A percentile compares a stretch with the other conserved stretches of the same genome.
phyloP scores from a whole-genome alignment of 1,140 invertebrate genomes.

The Grapholita molesta region DNA sequence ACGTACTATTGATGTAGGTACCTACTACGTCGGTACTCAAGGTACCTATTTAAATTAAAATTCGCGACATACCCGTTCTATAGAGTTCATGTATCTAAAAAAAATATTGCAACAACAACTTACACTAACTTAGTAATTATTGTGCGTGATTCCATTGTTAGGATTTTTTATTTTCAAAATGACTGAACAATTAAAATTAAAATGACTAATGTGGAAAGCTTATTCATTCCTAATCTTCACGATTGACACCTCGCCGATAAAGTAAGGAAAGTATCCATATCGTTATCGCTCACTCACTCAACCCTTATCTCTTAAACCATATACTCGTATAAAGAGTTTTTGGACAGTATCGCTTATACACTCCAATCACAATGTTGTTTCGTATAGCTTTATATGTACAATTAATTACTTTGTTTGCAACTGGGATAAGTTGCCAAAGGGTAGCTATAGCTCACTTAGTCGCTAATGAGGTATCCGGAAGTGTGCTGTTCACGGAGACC shows the following conservation, averaged over 20 bases:
- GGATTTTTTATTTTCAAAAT: no score
- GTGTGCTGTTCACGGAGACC: constrained; percentile 74
- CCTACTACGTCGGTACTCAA: no score
- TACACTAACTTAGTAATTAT: no score
- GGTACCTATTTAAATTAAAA: no score
- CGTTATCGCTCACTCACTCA: constrained; percentile 1
- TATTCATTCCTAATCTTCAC: not conserved
- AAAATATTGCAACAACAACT: no score
- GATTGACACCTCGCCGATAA: not conserved
- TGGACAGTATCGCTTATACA: not conserved
- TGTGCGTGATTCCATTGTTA: no score
- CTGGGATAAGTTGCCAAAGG: constrained; percentile 25
- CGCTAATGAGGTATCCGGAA: constrained; percentile 50
- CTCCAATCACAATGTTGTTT: constrained; percentile 2
- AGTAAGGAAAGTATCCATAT: not conserved
- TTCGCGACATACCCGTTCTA: no score
- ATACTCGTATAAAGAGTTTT: not conserved
- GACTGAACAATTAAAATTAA: not conserved
- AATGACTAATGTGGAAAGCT: not conserved
- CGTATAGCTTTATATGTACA: constrained; percentile 13
- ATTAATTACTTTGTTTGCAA: constrained; percentile 18
- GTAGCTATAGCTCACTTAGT: constrained; percentile 42
- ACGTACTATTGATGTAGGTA: no score
- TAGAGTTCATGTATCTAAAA: no score
- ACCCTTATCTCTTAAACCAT: not conserved